Conservation (phyloP, 2,797 vertebrate species). For the Nannoperca obscura region DNA sequence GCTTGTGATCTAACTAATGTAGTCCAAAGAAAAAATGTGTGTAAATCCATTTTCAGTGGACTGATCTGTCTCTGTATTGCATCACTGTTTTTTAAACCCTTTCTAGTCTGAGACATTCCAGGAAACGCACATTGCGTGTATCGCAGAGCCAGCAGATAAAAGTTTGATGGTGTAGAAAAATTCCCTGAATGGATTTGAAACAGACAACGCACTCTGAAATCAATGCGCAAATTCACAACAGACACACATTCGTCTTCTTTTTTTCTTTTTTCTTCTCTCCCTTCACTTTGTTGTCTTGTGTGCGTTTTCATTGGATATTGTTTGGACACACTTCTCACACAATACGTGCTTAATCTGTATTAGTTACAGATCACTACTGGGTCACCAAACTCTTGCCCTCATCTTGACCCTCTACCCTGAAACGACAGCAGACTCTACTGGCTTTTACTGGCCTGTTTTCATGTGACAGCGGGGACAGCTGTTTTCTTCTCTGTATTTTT, state of each 20-base stretch:
- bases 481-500: conserved; percentile 56
- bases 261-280: background rate
- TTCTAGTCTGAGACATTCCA: conserved; percentile 22
- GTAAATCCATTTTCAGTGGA: background rate
- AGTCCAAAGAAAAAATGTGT: background rate
- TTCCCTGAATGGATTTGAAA: conserved; percentile 33
- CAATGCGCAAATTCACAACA: conserved; percentile 29
- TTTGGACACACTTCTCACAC: conserved; percentile 29
- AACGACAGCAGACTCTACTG: conserved; percentile 7
- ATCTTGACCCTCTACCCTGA: conserved; percentile 38
- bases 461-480: conserved; percentile 40
- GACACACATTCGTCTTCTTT: conserved; percentile 5
- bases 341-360: conserved; percentile 20
- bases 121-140: conserved; percentile 17
- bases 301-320: conserved; percentile 15
- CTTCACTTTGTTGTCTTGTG: conserved; percentile 8
- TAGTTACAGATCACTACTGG: conserved; percentile 34
- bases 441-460: conserved; percentile 49
- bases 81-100: background rate
- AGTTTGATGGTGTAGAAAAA: conserved; percentile 10
- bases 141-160: conserved; percentile 18
- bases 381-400: conserved; percentile 42
- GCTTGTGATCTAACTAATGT: background rate
- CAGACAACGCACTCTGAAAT: conserved; percentile 18
- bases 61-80: conserved; percentile 1